A percentile compares a stretch with the other conserved stretches of the same genome.
These are phyloP conservation scores for Hycleus cichorii DNA, from an alignment of 1,140 invertebrate species.

Conservation along the genomic window DNA sequence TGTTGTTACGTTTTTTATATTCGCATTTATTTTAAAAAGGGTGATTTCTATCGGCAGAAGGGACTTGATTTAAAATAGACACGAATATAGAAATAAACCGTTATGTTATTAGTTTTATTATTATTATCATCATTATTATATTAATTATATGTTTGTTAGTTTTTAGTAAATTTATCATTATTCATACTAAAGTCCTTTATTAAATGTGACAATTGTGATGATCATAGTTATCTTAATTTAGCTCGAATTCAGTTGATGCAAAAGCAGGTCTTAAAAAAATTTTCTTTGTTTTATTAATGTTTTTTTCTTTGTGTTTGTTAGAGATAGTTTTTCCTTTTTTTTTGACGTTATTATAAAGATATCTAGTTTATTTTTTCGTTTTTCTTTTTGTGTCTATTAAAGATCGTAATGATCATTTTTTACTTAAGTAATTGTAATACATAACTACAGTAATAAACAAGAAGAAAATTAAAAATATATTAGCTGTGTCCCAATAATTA, in stretches of 20 bases:
- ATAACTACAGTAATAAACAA: constrained; percentile 22
- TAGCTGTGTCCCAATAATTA: constrained; percentile 43
- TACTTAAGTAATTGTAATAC: constrained; percentile 25
- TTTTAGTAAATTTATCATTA: constrained; percentile 39
- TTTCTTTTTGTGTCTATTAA: constrained; percentile 8
- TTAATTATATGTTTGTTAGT: constrained; percentile 41
- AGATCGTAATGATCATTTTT: constrained; percentile 12
- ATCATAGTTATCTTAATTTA: constrained; percentile 32
- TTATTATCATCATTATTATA: constrained; percentile 19
- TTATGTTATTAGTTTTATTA: constrained; percentile 36
- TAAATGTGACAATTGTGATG: constrained; percentile 35
- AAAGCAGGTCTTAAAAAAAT: constrained; percentile 14
- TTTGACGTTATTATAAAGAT: constrained; percentile 12
- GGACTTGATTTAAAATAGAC: not conserved
- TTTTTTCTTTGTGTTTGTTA: not conserved
- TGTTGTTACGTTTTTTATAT: constrained; percentile 38
- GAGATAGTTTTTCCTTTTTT: no score
- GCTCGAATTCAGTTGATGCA: constrained; percentile 25
- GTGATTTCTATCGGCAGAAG: no score
- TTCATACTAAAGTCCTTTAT: constrained; percentile 32
- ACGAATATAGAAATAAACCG: constrained; percentile 11
- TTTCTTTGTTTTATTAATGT: constrained; percentile 7
- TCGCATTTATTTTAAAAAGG: constrained; percentile 31
- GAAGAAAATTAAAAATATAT: constrained; percentile 14
- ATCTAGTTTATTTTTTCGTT: not conserved